These are phyloP conservation scores for Drosophila simulans DNA, from an alignment of 1,140 invertebrate species.

Conservation along the genomic window DNA sequence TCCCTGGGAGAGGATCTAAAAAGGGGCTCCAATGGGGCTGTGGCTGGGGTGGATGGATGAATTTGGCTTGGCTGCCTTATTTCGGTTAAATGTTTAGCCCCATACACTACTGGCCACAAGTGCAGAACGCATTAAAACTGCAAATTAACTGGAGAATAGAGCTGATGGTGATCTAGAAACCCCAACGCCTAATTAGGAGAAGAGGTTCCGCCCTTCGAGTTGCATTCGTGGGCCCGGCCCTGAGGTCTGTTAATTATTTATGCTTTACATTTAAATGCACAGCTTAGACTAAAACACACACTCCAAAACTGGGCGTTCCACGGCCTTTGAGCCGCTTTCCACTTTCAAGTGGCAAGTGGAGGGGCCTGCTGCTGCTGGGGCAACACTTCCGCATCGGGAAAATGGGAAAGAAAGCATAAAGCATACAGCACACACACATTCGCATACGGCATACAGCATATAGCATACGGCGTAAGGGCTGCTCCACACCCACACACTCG, in stretches of 20 bases:
- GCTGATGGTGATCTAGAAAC: constrained; percentile 52
- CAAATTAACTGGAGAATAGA: constrained; percentile 77
- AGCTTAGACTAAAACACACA: constrained; percentile 58
- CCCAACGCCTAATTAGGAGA: constrained; percentile 63
- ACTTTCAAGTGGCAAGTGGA: constrained; percentile 75
- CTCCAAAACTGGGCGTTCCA: constrained; percentile 3
- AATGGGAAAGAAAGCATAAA: constrained; percentile 65
- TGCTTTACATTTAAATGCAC: constrained; percentile 79
- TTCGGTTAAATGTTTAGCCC: constrained; percentile 43
- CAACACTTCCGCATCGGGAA: constrained; percentile 74
- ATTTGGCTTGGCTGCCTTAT: constrained; percentile 43
- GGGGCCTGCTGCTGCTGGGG: constrained; percentile 42
- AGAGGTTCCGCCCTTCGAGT: constrained; percentile 31
- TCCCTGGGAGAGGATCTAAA: constrained; percentile 4
- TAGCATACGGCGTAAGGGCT: background rate
- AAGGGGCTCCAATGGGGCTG: background rate
- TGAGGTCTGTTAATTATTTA: constrained; percentile 75
- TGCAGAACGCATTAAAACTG: constrained; percentile 79
- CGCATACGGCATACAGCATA: too few species aligned
- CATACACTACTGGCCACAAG: constrained; percentile 50
- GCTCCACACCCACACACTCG: constrained; percentile 9
- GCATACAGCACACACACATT: constrained; percentile 24
- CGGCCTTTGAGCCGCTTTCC: constrained; percentile 60
- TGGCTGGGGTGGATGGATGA: too few species aligned
- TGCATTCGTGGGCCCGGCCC: constrained; percentile 9